These are phyloP conservation scores for Callospermophilus lateralis DNA, from an alignment of 2,113 vertebrate genomes.

Conservation along the genomic window DNA sequence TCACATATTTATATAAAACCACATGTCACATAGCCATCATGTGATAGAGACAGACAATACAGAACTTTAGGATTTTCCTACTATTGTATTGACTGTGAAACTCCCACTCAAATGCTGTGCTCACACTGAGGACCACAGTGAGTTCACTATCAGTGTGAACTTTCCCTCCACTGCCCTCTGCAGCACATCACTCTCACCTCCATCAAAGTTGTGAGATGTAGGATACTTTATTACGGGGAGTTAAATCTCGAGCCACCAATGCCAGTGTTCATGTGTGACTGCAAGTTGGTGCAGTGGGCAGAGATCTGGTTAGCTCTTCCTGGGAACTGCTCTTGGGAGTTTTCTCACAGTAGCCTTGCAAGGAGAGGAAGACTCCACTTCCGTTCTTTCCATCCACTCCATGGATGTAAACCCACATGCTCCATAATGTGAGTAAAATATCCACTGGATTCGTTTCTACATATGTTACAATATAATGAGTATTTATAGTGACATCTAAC, in stretches of 20 bases:
- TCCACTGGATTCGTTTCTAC: neutral
- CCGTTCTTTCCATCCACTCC: neutral
- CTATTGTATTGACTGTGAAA: neutral
- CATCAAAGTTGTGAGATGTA: neutral
- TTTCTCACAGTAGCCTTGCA: no score
- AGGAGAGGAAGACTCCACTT: no score
- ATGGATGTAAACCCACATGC: neutral
- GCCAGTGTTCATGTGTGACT: neutral
- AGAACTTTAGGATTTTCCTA: neutral
- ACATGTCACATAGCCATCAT: neutral
- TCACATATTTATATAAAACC: neutral
- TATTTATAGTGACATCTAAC: neutral
- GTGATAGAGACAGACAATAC: neutral
- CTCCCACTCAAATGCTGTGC: neutral
- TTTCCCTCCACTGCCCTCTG: neutral
- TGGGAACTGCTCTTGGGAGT: neutral
- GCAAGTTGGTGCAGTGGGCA: neutral
- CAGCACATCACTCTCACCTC: rapidly evolving
- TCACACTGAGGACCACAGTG: no score
- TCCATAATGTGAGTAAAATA: neutral
- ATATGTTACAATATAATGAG: neutral
- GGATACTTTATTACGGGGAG: neutral
- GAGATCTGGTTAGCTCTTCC: neutral
- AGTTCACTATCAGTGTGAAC: rapidly evolving
- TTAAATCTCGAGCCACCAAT: neutral